Base-by-base conservation (phyloP, 2,888 invertebrate genomes). In the Oxytorus armatus region DNA sequence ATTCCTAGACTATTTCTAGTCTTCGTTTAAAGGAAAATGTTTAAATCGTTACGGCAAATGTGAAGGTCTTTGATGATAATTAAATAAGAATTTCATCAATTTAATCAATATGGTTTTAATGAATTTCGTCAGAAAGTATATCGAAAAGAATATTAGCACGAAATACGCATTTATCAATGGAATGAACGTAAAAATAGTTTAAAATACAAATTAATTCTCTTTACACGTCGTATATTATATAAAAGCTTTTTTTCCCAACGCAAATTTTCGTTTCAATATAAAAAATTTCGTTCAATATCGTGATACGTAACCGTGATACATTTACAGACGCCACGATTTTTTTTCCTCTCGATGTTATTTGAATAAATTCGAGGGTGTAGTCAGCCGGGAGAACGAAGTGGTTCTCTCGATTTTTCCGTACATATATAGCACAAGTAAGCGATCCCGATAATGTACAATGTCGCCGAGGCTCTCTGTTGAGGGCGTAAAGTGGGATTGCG, bases 401-500 rank as follows among this genome's bases (percentile, higher is more conserved):
- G 69, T 61, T 53, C 55, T 39, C 47, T 39, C 39, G 53, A 47
- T 70, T 76, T 76, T 73, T 42, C 53, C 29, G n/a, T n/a, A n/a
- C n/a, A n/a, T n/a, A n/a, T n/a, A 39, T 44, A 33, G 51, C 44
- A 49, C 33, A 42, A n/a, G 49, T 36, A n/a, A 66, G 74, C 74
- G 65, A 53, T 76, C 77, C 25, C 70, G 74, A 78, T 74, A 70
- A 66, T 81, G 76, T 63, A 81, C 69, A 74, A 69, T 70, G 77
- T 69, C 61, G 72, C 51, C 53, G 49, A 49, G 77, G 53, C 55
- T 74, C 70, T 49, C 57, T 66, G 74, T 57, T 18, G 81, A 78
- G 81, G 51, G 81, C 73, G 73, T 53, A 49, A 76, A 80, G 55
- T 73, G 73, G 73, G 55, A 80, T 73, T 80, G 73, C 76, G 73